Evolutionary conservation across 2,888 invertebrate genomes (phyloP), one percentile per base, ranked within the genome.

Genomic region (Prenolepis imparis): DNA sequence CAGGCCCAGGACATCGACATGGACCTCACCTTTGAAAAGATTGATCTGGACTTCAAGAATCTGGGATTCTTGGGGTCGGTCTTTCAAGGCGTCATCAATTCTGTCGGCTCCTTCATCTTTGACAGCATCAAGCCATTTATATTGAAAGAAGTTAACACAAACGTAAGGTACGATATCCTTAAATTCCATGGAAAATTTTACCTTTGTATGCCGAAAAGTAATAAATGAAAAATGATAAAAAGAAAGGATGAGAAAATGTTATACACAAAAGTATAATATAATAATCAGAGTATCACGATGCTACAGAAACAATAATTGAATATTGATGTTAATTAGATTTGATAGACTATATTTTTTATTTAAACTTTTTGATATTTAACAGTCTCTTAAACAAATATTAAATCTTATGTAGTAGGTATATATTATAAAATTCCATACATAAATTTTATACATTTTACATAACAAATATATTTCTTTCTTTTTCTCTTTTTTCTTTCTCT

Each of bases 81-180:
- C 80, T 95, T 96, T 86, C 97, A 97, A 93, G 96, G 97, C 0
- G 95, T 98, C 67, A 96, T 98, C 64, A 98, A 98, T 94, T 97
- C 97, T 0, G 96, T 98, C 0, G 98, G 98, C 0, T 96, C 96
- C 18, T 96, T 98, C 86, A 96, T 98, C 12, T 98, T 98, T 91
- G 98, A 98, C 93, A 97, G 97, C 12, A 97, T 98, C 91, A 98
- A 98, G 93, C 98, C 98, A 0, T 97, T 97, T 89, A 96, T 98
- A 87, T 95, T 98, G 36, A 96, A 96, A 87, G 97, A 98, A 95
- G 97, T 97, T 0, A 98, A 98, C 92, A 96, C 96, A 0, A 97
- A 97, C 93, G 95, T 97, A 0, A 91, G 93, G 94, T 93, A 88
- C 90, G 87, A 66, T 5, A 18, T 59, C 5, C 3, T 55, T 41